phyloP scores from a whole-genome alignment of 2,888 invertebrate genomes.

The Nymphalis c-album region DNA sequence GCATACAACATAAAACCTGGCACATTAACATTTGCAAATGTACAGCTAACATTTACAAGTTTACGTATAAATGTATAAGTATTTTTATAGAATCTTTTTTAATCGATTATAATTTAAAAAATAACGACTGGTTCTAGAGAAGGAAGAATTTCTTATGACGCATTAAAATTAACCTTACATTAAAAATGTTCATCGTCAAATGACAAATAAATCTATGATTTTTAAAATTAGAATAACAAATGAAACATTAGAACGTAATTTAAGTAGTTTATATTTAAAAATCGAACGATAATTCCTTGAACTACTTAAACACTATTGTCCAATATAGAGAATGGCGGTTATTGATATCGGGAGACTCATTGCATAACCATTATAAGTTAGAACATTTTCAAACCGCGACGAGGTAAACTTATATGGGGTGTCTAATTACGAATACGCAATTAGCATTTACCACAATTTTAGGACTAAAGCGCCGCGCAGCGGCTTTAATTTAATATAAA shows the following conservation, averaged over 20 bases:
- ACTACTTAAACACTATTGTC: conserved; percentile 26
- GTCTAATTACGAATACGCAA: conserved; percentile 63
- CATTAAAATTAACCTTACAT: no score
- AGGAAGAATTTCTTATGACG: no score
- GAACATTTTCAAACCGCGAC: conserved; percentile 54
- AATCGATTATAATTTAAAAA: no score
- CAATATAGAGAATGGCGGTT: conserved; percentile 48
- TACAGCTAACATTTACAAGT: no score
- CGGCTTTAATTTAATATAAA: not conserved
- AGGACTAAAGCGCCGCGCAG: conserved; percentile 22
- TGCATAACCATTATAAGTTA: conserved; percentile 52
- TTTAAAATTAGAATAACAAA: no score
- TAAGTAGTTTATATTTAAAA: not conserved
- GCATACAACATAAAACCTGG: no score
- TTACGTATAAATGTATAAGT: no score
- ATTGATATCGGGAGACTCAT: conserved; percentile 50
- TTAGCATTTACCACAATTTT: conserved; percentile 59
- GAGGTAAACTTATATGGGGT: conserved; percentile 60
- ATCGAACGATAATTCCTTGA: conserved; percentile 21
- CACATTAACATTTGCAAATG: no score
- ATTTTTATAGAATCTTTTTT: no score
- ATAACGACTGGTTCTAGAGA: no score
- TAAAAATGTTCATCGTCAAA: no score
- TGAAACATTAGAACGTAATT: not conserved
- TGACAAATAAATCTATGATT: no score